Conservation (phyloP, 2,888 invertebrate genomes). For the Pachymerium ferrugineum region DNA sequence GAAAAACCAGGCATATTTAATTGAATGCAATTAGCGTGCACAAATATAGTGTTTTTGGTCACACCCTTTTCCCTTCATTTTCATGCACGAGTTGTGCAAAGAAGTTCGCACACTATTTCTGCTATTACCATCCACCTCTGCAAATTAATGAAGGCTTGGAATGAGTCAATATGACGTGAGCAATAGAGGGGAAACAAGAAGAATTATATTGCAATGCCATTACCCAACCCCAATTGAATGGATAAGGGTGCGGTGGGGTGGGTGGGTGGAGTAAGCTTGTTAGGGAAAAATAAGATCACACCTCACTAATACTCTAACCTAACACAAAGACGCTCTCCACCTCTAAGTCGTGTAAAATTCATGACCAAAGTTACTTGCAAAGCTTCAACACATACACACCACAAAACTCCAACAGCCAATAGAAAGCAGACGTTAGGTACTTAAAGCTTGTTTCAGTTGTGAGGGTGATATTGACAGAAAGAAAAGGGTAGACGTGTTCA, state of each 20-base stretch:
- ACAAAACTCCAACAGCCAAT: background rate
- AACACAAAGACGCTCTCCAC: background rate
- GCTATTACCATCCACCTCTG: background rate
- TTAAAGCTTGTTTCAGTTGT: background rate
- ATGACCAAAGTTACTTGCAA: background rate
- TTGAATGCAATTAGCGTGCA: background rate
- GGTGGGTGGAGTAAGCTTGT: background rate
- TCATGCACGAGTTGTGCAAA: background rate
- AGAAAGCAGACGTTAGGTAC: background rate
- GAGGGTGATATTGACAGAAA: too few relatives aligned
- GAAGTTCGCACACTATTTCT: conserved; percentile 6
- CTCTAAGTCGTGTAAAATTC: background rate
- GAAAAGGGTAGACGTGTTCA: background rate
- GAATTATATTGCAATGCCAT: background rate
- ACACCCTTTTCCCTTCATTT: background rate
- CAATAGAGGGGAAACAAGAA: background rate
- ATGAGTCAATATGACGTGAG: background rate
- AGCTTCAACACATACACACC: background rate
- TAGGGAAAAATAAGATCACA: conserved; percentile 3
- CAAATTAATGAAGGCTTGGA: background rate
- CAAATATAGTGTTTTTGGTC: conserved; percentile 13
- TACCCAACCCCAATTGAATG: background rate
- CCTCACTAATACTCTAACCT: background rate
- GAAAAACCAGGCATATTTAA: conserved; percentile 1
- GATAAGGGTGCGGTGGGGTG: background rate